A percentile compares a stretch with the other conserved stretches of the same genome.
phyloP scores from a whole-genome alignment of 2,797 vertebrate species.

The Buceros bicornis region DNA sequence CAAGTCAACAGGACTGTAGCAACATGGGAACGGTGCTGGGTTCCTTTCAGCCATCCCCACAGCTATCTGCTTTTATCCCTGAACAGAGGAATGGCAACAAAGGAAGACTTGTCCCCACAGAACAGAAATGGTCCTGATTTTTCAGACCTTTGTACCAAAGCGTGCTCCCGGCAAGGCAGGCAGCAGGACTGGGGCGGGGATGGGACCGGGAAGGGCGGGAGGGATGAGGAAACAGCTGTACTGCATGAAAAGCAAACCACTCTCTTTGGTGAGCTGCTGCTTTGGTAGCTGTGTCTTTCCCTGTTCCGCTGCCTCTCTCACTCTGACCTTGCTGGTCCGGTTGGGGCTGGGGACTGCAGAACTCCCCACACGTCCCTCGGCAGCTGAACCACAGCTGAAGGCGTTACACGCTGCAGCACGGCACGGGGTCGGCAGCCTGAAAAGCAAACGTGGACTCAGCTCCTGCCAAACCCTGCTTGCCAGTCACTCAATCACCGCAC shows the following conservation, averaged over 20 bases:
- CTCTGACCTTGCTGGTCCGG: not conserved
- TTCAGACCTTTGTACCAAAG: not conserved
- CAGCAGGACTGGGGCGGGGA: not conserved
- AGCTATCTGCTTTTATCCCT: not conserved
- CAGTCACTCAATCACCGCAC: not conserved
- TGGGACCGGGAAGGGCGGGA: not conserved
- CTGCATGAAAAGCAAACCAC: not conserved
- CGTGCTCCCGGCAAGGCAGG: not conserved
- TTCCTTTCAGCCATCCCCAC: not conserved
- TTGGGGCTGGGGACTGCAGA: not conserved
- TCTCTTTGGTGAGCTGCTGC: not conserved
- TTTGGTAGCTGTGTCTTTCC: not conserved
- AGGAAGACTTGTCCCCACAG: not conserved
- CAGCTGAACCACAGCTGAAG: not conserved
- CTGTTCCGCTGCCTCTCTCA: not conserved
- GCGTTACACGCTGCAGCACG: accelerated
- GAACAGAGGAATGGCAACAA: not conserved
- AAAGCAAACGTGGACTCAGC: not conserved
- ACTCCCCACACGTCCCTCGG: not conserved
- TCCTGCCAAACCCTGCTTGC: not conserved
- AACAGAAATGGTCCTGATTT: not conserved
- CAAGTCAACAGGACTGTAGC: not conserved
- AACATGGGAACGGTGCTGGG: not conserved
- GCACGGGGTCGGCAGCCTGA: not conserved
- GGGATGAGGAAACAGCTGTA: not conserved